These are phyloP conservation scores for Diaprepes abbreviatus DNA, from an alignment of 2,888 invertebrate genomes.

Conservation along the genomic window DNA sequence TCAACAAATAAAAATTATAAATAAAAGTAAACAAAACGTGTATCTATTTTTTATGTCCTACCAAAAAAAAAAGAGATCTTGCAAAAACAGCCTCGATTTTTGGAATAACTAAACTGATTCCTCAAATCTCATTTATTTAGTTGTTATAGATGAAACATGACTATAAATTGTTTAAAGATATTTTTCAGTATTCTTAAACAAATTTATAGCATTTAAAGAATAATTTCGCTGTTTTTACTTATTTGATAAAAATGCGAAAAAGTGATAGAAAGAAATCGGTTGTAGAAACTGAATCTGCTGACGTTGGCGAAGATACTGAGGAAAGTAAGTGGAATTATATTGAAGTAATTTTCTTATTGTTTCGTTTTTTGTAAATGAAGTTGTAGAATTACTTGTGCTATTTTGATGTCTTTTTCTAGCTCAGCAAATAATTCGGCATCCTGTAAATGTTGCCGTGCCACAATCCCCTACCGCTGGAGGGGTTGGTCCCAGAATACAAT, in stretches of 20 bases:
- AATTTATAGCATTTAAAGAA: neutral
- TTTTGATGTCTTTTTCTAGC: conserved; percentile 17
- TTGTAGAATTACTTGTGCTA: too few relatives aligned
- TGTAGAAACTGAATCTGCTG: neutral
- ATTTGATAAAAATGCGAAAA: neutral
- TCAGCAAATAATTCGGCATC: conserved; percentile 68
- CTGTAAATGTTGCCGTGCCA: conserved; percentile 70
- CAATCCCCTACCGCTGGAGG: conserved; percentile 53
- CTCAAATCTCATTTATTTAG: too few relatives aligned
- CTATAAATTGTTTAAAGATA: neutral
- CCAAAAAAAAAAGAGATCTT: too few relatives aligned
- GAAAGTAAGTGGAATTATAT: neutral
- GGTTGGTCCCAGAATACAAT: conserved; percentile 59
- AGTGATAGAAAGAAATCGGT: neutral
- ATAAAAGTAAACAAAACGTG: too few relatives aligned
- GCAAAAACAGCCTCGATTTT: too few relatives aligned
- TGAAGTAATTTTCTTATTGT: too few relatives aligned
- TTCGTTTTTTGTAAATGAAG: too few relatives aligned
- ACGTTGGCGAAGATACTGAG: neutral
- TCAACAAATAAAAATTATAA: too few relatives aligned
- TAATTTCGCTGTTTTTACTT: neutral
- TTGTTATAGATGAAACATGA: too few relatives aligned
- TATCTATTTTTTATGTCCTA: too few relatives aligned
- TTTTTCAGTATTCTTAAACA: neutral
- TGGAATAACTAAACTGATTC: too few relatives aligned